Conservation (phyloP, 2,113 vertebrate genomes). For the Pachycephala philippinensis region DNA sequence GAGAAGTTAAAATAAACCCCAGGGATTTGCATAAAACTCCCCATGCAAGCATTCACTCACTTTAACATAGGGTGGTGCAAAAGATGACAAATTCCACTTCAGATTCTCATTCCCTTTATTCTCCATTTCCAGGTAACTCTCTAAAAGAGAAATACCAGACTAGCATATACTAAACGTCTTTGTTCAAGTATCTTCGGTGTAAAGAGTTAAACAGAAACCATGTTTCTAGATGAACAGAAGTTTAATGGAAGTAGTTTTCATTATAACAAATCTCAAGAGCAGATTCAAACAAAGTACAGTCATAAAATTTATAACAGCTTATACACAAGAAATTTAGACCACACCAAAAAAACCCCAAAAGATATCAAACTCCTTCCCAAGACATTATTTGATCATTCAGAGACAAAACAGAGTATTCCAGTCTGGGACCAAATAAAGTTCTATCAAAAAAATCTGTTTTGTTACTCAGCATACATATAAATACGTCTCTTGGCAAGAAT, state of each 20-base stretch:
- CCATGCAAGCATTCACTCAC: constrained; percentile 63
- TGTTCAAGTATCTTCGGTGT: neutral
- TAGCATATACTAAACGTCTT: neutral
- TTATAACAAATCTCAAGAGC: neutral
- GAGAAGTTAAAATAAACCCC: neutral
- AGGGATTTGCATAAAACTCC: neutral
- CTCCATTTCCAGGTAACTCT: constrained; percentile 82
- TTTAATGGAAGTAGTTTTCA: neutral
- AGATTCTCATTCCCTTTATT: constrained; percentile 80
- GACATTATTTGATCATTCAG: neutral
- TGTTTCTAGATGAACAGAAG: neutral
- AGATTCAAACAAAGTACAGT: neutral
- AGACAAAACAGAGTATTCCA: neutral
- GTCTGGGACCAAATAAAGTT: neutral
- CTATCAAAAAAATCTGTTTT: neutral
- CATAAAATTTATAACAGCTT: neutral
- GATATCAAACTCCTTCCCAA: neutral
- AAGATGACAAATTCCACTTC: constrained; percentile 90
- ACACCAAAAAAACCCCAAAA: neutral
- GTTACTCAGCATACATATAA: neutral
- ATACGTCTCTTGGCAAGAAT: neutral
- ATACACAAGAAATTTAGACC: neutral
- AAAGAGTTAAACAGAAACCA: neutral
- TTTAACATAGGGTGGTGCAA: constrained; percentile 93
- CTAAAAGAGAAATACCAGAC: constrained; percentile 55